phyloP scores from a whole-genome alignment of 2,888 invertebrate species.

The Nowickia ferox region DNA sequence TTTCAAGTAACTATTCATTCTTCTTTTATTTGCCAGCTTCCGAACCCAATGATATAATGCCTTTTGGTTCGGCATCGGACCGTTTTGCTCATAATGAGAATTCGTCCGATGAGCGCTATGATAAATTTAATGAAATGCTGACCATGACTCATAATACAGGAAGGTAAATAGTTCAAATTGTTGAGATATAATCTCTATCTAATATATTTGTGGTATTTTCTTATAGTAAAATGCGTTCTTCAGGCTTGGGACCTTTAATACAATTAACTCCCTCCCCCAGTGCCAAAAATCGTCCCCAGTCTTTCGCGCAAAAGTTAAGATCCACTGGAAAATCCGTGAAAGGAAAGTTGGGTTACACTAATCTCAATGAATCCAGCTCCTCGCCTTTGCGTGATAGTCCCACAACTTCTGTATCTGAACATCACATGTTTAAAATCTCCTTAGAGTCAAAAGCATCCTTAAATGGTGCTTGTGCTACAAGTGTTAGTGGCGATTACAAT shows the following conservation, averaged over 20 bases:
- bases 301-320: slow-evolving; percentile 93
- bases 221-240: slow-evolving; percentile 76
- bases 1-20: not conserved
- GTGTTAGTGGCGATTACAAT: slow-evolving; percentile 80
- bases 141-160: slow-evolving; percentile 77
- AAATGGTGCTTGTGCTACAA: slow-evolving; percentile 81
- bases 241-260: slow-evolving; percentile 80
- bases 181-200: not conserved
- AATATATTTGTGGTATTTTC: not conserved
- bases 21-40: slow-evolving; percentile 76
- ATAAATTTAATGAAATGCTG: slow-evolving; percentile 82
- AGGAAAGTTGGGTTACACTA: slow-evolving; percentile 90
- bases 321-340: slow-evolving; percentile 93
- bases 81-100: slow-evolving; percentile 81
- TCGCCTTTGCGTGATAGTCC: slow-evolving; percentile 87
- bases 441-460: slow-evolving; percentile 82
- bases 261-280: slow-evolving; percentile 82
- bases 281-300: slow-evolving; percentile 88
- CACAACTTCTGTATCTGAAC: slow-evolving; percentile 84
- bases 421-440: slow-evolving; percentile 79
- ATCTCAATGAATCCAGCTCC: slow-evolving; percentile 89
- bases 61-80: slow-evolving; percentile 81
- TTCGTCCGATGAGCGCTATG: slow-evolving; percentile 82
- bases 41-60: slow-evolving; percentile 82
- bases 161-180: slow-evolving; percentile 70